Evolutionary conservation across 1,140 invertebrate genomes (phyloP), one percentile per base, ranked within the genome.

Genomic region (Sinonovacula constricta): DNA sequence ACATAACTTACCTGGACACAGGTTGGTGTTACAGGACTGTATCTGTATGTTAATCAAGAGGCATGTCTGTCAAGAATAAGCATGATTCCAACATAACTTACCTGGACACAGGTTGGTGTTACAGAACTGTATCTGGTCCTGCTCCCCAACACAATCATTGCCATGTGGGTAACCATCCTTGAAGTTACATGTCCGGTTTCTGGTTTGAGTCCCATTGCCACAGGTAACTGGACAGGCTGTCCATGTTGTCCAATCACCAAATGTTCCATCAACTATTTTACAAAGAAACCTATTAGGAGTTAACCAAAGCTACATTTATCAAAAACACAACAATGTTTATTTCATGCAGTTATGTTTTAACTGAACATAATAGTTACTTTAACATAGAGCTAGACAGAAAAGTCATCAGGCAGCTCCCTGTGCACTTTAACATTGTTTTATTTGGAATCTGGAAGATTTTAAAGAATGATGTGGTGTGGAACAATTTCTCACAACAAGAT

Each of bases 211-310:
- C 0, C 97, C 97, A 88, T 97, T 95, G 0, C 97, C 97, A 88
- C 97, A 99, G 0, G 95, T 95, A 0, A 95, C 95, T 81, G 94
- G 96, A 91, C 97, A 99, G 4, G 94, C 92, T 3, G 95, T 94
- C 97, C 97, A 98, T 94, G 24, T 94, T 94, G 10, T 93, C 92
- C 68, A 95, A 2, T 82, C 54, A 14, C 34, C 59, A 68, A 82
- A 88, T 14, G 56, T 59, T 10, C 88, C 88, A 74, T 85, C 82
- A 51, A 85, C 85, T 86, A 18, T 45, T 45, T 45, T n/a, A n/a
- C n/a, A 56, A 45, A 70, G 56, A 74, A 24, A 22, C n/a, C n/a
- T 49, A 24, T 45, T 31, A 7, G n/a, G 15, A 36, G 14, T 0
- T 45, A 26, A 3, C 15, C 15, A 59, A 59, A 26, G 15, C 2